Percentiles rank a stretch among this genome's conserved stretches.
These are phyloP conservation scores for Drosophila tanythrix DNA, from an alignment of 2,888 invertebrate genomes.

Conservation along the genomic window DNA sequence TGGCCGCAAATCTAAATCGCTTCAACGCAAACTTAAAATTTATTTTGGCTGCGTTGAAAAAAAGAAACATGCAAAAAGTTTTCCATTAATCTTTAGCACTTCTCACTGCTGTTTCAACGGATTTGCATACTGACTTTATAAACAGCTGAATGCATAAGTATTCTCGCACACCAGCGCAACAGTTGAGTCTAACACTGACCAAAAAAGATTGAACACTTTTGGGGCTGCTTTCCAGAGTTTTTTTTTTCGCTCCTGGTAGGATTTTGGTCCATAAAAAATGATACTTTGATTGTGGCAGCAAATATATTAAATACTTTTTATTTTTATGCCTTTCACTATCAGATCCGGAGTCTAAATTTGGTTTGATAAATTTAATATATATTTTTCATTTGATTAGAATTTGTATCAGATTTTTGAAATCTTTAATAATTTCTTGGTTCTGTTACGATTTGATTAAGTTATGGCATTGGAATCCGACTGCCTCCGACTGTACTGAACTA, in stretches of 20 bases:
- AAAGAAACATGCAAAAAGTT: conserved; percentile 52
- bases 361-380: background rate
- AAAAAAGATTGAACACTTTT: conserved; percentile 24
- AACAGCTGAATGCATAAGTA: conserved; percentile 56
- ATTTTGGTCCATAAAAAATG: background rate
- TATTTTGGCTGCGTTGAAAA: conserved; percentile 34
- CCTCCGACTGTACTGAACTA: background rate
- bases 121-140: conserved; percentile 70
- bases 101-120: conserved; percentile 59
- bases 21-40: conserved; percentile 44
- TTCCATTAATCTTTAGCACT: conserved; percentile 75
- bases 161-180: conserved; percentile 27
- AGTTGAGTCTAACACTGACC: conserved; percentile 26
- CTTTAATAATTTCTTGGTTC: background rate
- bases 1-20: conserved; percentile 40
- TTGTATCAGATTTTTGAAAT: background rate
- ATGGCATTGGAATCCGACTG: background rate
- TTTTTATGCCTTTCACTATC: background rate
- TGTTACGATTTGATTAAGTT: too few species aligned
- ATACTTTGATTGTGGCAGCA: background rate
- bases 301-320: background rate
- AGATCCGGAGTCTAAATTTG: background rate
- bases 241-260: background rate
- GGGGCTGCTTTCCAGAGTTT: background rate
- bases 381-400: background rate